Base-by-base conservation (phyloP, 2,797 vertebrate genomes). In the Myiotriccus ornatus region DNA sequence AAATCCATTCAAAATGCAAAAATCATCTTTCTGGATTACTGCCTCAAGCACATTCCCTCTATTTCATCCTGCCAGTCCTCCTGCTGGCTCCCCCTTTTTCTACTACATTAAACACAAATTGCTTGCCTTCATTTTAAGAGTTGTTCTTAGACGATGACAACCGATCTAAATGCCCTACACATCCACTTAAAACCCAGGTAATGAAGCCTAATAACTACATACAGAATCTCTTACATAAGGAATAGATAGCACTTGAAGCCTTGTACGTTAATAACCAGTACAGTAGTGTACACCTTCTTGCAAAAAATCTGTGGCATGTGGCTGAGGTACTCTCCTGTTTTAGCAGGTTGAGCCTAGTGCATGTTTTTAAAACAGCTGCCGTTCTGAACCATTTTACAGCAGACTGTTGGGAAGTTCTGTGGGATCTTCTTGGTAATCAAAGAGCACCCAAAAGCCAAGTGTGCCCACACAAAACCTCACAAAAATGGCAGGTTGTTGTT, bases 1-100 rank as follows among this genome's bases (percentile, higher is more conserved):
- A 94, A 95, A 96, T 81, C 83, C 65, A 90, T 88, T 96, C 95
- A 94, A 96, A 96, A 96, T 91, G 76, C 76, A 95, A 94, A 95
- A 96, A 86, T 78, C 30, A 65, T 81, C 87, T 90, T 88, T 88
- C 93, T 95, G 89, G 83, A 94, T 94, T 96, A 90, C 46, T 88
- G 79, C 91, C 90, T 96, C 83, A 44, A 90, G 79, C 65, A 78
- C 55, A 81, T 93, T 88, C 56, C 65, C 76, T 62, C 83, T 87
- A 14, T 81, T 95, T 89, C 50, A 86, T 91, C 79, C 62, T 91
- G 79, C 69, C 79, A 93, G 57, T 92, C 82, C 47, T 87, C 59
- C 64, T 68, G 60, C 78, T 24, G 53, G 55, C 43, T 93, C 73
- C 93, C 76, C 83, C 62, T 76, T 95, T 94, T 95, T 88, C 93